These are phyloP conservation scores for Syngnathus scovelli DNA, from an alignment of 2,113 vertebrate species.

Conservation along the genomic window DNA sequence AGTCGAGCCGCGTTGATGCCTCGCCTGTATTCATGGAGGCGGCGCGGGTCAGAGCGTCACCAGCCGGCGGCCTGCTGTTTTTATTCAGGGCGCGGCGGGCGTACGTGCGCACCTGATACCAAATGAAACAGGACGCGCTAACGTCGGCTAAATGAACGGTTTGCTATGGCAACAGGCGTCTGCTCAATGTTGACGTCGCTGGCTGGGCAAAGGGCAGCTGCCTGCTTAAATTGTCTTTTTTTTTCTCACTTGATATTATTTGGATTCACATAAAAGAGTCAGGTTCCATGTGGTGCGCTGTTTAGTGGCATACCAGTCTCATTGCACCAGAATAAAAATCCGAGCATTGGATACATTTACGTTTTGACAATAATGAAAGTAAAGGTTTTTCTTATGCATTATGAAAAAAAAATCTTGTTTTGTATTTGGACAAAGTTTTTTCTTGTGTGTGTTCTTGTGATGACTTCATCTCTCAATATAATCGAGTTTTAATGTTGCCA, in stretches of 20 bases:
- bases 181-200: conserved; percentile 23
- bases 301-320: conserved; percentile 5
- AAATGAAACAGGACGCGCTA: conserved; percentile 50
- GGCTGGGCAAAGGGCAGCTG: conserved; percentile 16
- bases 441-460: not conserved
- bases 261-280: conserved; percentile 35
- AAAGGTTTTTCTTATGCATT: not conserved
- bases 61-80: conserved; percentile 28
- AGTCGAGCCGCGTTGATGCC: conserved; percentile 68
- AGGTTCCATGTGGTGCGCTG: conserved; percentile 19
- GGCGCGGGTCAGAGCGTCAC: conserved; percentile 54
- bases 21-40: conserved; percentile 64
- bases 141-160: conserved; percentile 35
- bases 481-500: conserved; percentile 73
- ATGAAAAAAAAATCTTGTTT: not conserved
- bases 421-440: not conserved
- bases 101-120: conserved; percentile 6
- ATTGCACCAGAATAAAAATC: not conserved
- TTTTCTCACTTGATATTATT: conserved; percentile 51
- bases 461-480: conserved; percentile 63
- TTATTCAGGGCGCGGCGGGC: conserved; percentile 28
- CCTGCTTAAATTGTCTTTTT: not conserved
- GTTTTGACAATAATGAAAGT: not conserved
- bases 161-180: conserved; percentile 15
- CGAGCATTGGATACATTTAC: not conserved